Evolutionary conservation across 2,888 invertebrate genomes (phyloP).

Genomic region (Criorhina ranunculi): DNA sequence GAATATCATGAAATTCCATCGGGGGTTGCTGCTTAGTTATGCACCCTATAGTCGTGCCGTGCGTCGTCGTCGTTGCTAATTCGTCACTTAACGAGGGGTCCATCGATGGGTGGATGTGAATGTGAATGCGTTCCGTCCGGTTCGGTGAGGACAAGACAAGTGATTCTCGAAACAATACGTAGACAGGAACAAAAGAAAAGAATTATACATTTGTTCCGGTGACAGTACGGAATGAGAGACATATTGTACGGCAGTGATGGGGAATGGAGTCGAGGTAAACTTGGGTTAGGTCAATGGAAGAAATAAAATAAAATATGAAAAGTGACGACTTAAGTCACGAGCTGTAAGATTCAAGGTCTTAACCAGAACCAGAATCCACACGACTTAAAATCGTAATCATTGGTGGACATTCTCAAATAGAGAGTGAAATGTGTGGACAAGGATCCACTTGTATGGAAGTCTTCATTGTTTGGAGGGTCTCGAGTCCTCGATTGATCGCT

Average conservation of each 20-base stretch:
- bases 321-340: too few species aligned
- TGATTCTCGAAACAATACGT: slow-evolving; percentile 57
- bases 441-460: too few species aligned
- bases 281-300: too few species aligned
- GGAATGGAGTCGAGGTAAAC: background rate
- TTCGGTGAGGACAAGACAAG: slow-evolving; percentile 52
- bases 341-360: too few species aligned
- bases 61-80: slow-evolving; percentile 58
- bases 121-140: slow-evolving; percentile 58
- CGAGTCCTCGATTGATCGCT: too few species aligned
- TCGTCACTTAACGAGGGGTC: slow-evolving; percentile 70
- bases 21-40: slow-evolving; percentile 56
- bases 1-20: slow-evolving; percentile 45
- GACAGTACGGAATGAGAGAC: slow-evolving; percentile 38
- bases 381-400: too few species aligned
- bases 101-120: slow-evolving; percentile 31
- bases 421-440: too few species aligned
- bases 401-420: too few species aligned
- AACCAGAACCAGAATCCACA: too few species aligned
- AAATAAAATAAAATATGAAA: too few species aligned
- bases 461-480: too few species aligned
- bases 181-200: slow-evolving; percentile 19
- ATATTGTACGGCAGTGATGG: slow-evolving; percentile 28
- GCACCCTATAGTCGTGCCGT: slow-evolving; percentile 64
- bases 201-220: slow-evolving; percentile 61